Base-by-base conservation (phyloP, 2,797 vertebrate species). In the Orestias chungarensis region DNA sequence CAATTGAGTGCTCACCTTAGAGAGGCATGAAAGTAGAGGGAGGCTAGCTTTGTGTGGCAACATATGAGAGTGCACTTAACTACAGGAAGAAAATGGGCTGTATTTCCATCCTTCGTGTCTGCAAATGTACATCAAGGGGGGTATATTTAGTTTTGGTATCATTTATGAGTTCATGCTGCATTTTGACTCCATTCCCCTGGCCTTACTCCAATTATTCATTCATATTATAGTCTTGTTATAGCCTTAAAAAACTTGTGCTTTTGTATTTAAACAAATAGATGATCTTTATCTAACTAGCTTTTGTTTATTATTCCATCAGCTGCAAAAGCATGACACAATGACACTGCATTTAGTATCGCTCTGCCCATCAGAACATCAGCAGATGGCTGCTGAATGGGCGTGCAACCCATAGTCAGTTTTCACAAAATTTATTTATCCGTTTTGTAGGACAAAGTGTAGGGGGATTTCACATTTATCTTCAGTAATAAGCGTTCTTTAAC, bases 1-100 rank as follows among this genome's bases (percentile, higher is more conserved):
- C 90, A 93, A 93, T 93, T 87, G 87, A 89, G 89, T 89, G 86
- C 87, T 87, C n/a, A 71, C 79, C 87, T 88, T 91, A 81, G 87
- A 89, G 84, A 87, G 80, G 76, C 76, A 91, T 91, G 83, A 64
- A 93, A 94, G 93, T 93, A 94, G 90, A 92, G 82, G 78, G 79
- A 89, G 84, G 81, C 87, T 88, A 44, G 27, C 72, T 90, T 87
- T 89, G 78, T 89, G 86, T 77, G 72, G 83, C 75, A 91, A 85
- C 83, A 84, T 86, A 90, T 78, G 85, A 90, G 85, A 93, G 91
- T 91, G 91, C 92, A 93, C 93, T 94, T 92, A 92, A 86, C 84
- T 82, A 79, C 77, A 66, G 70, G 86, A 83, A 86, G 77, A 85
- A 90, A 90, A 90, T 87, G 82, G 84, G 74, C 65, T 82, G 77